Conservation (phyloP, 2,113 vertebrate genomes). For the Psephotus haematonotus region DNA sequence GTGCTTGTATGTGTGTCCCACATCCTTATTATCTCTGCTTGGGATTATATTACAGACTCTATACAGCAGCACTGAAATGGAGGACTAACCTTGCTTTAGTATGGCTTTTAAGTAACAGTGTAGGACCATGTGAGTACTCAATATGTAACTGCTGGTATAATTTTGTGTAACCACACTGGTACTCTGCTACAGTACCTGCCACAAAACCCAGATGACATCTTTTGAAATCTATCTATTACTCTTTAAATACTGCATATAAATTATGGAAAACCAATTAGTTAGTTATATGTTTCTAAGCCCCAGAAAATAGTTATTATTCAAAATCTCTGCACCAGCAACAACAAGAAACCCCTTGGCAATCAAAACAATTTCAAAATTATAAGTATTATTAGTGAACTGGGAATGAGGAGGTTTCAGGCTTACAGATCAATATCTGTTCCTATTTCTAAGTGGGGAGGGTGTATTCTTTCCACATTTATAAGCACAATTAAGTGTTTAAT, state of each 20-base stretch:
- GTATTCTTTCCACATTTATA: not conserved
- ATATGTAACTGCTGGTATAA: accelerated
- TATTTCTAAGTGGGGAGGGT: not conserved
- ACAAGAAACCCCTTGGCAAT: not conserved
- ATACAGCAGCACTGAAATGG: not conserved
- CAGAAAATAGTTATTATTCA: not conserved
- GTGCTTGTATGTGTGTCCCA: not conserved
- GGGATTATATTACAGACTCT: not conserved
- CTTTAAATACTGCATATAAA: not conserved
- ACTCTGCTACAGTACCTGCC: not conserved
- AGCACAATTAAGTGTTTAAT: constrained; percentile 19
- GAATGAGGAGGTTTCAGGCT: not conserved
- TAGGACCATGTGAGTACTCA: not conserved
- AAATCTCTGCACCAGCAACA: not conserved
- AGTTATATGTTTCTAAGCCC: not conserved
- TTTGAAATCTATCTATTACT: not conserved
- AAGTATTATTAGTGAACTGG: not conserved
- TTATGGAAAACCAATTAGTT: not conserved
- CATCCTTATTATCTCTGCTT: not conserved
- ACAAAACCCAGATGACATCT: not conserved
- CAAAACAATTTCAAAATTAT: not conserved
- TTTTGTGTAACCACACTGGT: not conserved
- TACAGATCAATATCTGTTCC: not conserved
- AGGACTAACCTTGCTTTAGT: not conserved
- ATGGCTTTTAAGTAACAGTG: not conserved